phyloP scores from a whole-genome alignment of 2,888 invertebrate species.

The Lasioglossum malachurum region DNA sequence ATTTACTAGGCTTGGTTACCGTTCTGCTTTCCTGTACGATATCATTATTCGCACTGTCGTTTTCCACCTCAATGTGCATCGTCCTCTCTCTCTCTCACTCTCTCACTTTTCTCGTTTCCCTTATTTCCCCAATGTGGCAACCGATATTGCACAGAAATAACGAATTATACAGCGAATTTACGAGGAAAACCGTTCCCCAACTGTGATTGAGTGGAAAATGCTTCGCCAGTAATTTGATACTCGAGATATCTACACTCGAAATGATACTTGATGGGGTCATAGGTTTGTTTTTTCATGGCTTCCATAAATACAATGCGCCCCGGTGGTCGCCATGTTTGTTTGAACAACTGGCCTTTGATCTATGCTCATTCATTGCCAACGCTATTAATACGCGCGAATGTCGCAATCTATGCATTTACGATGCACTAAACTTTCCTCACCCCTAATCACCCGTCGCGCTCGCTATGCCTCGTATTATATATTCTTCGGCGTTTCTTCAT shows the following conservation, averaged over 20 bases:
- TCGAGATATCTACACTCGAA: conserved; percentile 58
- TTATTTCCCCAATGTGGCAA: neutral
- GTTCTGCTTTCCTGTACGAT: conserved; percentile 37
- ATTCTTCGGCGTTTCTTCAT: neutral
- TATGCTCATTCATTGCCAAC: conserved; percentile 72
- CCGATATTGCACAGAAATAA: neutral
- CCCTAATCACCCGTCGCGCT: conserved; percentile 59
- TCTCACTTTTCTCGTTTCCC: neutral
- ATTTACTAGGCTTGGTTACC: conserved; percentile 56
- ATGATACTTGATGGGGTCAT: conserved; percentile 44
- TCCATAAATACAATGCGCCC: conserved; percentile 41
- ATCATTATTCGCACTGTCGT: conserved; percentile 54
- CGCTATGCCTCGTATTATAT: neutral
- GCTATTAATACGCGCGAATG: conserved; percentile 77
- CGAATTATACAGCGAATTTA: neutral
- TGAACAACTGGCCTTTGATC: conserved; percentile 72
- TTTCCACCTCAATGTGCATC: neutral
- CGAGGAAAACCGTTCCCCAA: neutral
- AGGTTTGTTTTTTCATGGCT: conserved; percentile 67
- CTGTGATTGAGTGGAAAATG: conserved; percentile 15
- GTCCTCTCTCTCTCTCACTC: neutral
- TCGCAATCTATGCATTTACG: conserved; percentile 73
- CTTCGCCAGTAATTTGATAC: conserved; percentile 45
- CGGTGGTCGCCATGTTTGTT: conserved; percentile 68
- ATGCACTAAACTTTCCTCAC: conserved; percentile 80